Base-by-base conservation (phyloP, 1,140 invertebrate genomes). In the Macrobrachium nipponense region DNA sequence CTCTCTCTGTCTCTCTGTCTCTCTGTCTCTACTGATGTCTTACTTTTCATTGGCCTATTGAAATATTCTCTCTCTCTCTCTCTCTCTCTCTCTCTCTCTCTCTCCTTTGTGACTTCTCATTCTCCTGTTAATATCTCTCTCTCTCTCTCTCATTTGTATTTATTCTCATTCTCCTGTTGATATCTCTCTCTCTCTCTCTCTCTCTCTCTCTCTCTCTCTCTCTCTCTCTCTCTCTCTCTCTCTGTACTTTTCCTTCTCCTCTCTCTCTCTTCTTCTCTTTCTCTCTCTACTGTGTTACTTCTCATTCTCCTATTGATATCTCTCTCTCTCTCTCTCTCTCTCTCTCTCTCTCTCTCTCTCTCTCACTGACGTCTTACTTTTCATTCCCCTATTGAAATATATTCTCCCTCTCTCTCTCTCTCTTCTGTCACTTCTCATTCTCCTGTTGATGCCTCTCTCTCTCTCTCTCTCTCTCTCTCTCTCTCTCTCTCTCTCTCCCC, bases 391-490 rank as follows among this genome's bases (percentile, higher is more conserved):
- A 36, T 36, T 36, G 27, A 36, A 36, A 36, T n/a, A n/a, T n/a
- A n/a, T n/a, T n/a, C n/a, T 36, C 27, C 4, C 27, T 36, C 4
- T 36, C 1, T 36, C 27, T 2, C 27, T 36, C 27, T 1, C 1
- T 36, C 4, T 36, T 4, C 27, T 36, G 4, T 36, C 27, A 36
- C 27, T 36, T 18, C 27, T 62, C 62, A 17, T 79, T 27, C 27
- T 27, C 60, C 18, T 62, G n/a, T n/a, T n/a, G n/a, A n/a, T n/a
- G n/a, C n/a, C 77, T 43, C 36, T 79, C 77, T 62, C 61, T 18
- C 77, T 43, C 44, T 58, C 44, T 58, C 61, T 79, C 77, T 79
- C 61, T 79, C 61, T 27, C 20, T 43, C 77, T 62, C 59, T n/a
- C n/a, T 66, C 36, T 27, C 60, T 62, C 60, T 36, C 76, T 36